Conservation (phyloP, 2,797 vertebrate species). For the Clarias platycephalus region DNA sequence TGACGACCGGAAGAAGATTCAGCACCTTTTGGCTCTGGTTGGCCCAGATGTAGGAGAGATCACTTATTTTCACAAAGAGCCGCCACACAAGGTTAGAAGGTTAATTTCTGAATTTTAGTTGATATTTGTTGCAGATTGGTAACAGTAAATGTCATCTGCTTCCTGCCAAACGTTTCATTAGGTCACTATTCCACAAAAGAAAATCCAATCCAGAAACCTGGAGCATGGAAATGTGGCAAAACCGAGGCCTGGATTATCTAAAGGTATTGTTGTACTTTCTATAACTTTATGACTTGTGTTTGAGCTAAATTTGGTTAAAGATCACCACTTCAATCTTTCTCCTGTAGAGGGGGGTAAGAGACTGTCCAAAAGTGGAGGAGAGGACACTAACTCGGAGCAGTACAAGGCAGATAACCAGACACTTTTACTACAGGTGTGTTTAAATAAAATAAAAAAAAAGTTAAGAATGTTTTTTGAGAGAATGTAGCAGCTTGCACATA, state of each 20-base stretch:
- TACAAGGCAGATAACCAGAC: constrained; percentile 78
- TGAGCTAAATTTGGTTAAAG: background rate
- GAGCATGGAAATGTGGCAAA: constrained; percentile 68
- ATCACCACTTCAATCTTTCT: constrained; percentile 23
- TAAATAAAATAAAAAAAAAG: too few species aligned
- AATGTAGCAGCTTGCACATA: background rate
- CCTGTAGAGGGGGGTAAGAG: constrained; percentile 65
- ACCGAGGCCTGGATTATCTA: constrained; percentile 66
- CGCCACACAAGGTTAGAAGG: constrained; percentile 83
- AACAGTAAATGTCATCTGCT: background rate
- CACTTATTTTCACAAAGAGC: constrained; percentile 91
- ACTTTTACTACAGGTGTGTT: constrained; percentile 83
- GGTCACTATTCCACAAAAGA: constrained; percentile 83
- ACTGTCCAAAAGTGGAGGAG: constrained; percentile 61
- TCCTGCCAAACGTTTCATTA: constrained; percentile 57
- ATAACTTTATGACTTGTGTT: background rate
- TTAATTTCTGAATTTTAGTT: background rate
- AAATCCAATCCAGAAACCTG: constrained; percentile 59
- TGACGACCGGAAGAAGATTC: constrained; percentile 94
- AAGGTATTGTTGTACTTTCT: constrained; percentile 62
- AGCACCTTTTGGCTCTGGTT: constrained; percentile 85
- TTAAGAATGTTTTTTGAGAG: background rate
- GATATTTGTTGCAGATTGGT: background rate
- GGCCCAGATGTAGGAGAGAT: constrained; percentile 84
- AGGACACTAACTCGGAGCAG: constrained; percentile 67